A percentile compares a stretch with the other conserved stretches of the same genome.
Conservation (phyloP, 2,113 vertebrate species). For the Nycticebus coucang region DNA sequence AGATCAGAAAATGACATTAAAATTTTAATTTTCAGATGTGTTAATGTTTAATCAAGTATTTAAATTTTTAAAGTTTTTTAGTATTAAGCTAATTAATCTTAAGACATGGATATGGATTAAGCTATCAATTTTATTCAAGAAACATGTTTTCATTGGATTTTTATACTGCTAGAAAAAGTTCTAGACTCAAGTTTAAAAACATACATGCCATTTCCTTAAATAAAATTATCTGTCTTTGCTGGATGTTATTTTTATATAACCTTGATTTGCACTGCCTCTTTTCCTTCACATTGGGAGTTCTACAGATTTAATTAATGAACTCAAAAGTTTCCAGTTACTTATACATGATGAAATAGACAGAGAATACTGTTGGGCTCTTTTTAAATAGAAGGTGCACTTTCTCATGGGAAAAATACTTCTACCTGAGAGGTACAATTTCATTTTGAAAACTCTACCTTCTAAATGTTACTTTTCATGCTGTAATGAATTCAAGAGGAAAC, state of each 20-base stretch:
- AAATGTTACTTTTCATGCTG: slow-evolving; percentile 84
- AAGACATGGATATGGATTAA: background rate
- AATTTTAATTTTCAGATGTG: background rate
- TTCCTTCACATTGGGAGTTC: background rate
- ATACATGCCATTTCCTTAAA: slow-evolving; percentile 4
- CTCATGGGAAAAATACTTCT: slow-evolving; percentile 80
- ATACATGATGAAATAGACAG: slow-evolving; percentile 38
- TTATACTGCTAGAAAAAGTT: slow-evolving; percentile 26
- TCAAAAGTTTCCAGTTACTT: slow-evolving; percentile 55
- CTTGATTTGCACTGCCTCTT: slow-evolving; percentile 19
- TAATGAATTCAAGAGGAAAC: slow-evolving; percentile 85
- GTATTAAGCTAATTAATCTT: background rate
- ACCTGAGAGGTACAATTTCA: slow-evolving; percentile 79
- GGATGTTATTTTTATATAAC: slow-evolving; percentile 28
- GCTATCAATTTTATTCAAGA: slow-evolving; percentile 22
- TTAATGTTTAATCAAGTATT: slow-evolving; percentile 6
- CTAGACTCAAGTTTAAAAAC: slow-evolving; percentile 2
- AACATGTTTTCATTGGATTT: background rate
- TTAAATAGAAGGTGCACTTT: slow-evolving; percentile 74
- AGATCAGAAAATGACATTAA: background rate
- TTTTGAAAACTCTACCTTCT: slow-evolving; percentile 78
- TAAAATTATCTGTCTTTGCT: background rate
- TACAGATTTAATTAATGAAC: slow-evolving; percentile 65
- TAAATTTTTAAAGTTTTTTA: background rate
- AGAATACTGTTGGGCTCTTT: slow-evolving; percentile 55